A percentile compares a stretch with the other conserved stretches of the same genome.
Evolutionary conservation across 2,113 vertebrate genomes (phyloP).

Genomic region (Ancistrus triradiatus): DNA sequence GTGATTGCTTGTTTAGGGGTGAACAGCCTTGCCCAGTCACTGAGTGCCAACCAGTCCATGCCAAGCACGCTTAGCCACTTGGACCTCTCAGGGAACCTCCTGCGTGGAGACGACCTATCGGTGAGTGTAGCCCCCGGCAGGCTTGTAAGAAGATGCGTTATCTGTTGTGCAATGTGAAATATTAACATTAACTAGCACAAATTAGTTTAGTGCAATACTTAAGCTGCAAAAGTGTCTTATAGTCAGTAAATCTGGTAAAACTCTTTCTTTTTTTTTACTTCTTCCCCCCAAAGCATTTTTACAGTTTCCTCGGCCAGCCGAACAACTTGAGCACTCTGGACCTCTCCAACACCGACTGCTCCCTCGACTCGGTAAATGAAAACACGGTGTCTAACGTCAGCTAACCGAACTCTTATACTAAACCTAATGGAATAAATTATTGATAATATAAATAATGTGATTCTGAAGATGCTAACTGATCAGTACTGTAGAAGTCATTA

Average conservation of each 20-base stretch:
- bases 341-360: constrained; percentile 82
- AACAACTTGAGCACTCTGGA: constrained; percentile 79
- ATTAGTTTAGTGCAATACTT: neutral
- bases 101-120: constrained; percentile 80
- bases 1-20: constrained; percentile 69
- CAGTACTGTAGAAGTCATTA: too few species aligned
- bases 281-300: too few species aligned
- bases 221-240: neutral
- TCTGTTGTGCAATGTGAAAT: too few species aligned
- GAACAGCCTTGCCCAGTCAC: constrained; percentile 82
- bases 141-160: too few species aligned
- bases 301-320: constrained; percentile 81
- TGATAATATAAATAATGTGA: neutral
- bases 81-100: constrained; percentile 82
- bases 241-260: neutral
- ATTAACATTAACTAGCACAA: too few species aligned
- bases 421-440: neutral
- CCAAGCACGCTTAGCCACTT: constrained; percentile 72
- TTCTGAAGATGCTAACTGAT: too few species aligned
- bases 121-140: constrained; percentile 57
- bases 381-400: neutral
- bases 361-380: constrained; percentile 76
- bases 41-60: constrained; percentile 79
- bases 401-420: too few species aligned
- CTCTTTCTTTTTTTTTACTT: constrained; percentile 17